Base-by-base conservation (phyloP, 2,888 invertebrate genomes). In the Syrphus vitripennis region DNA sequence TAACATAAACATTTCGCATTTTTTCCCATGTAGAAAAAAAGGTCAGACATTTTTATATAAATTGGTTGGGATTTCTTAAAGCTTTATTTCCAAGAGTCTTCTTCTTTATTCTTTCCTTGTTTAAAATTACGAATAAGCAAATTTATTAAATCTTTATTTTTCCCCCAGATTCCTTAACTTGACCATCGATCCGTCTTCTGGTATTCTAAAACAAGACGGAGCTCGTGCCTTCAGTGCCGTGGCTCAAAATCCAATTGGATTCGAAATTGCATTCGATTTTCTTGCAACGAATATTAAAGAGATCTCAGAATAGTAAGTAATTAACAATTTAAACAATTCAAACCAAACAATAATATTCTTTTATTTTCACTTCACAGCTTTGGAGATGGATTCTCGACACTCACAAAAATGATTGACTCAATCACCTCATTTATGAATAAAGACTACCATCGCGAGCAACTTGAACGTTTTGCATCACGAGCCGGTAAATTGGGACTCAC, bases 171-270 rank as follows among this genome's bases (percentile, higher is more conserved):
- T 94, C 89, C 90, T 94, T 21, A 93, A 93, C 80, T 92, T 93
- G 92, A 92, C 93, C 21, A 91, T 94, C 55, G 92, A 92, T 70
- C 90, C 93, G 1, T 91, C 92, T 6, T 93, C 94, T 59, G 94
- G 94, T 74, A 94, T 95, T 67, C 91, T 94, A 55, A 94, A 94
- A 87, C 95, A 95, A 90, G 95, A 95, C 89, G 94, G 95, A 14
- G 93, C 93, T 55, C 90, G 92, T 53, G 94, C 95, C 12, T 95
- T 95, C 88, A 90, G 91, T 72, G 92, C 94, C 0, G 94, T 95
- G 1, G 94, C 95, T 2, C 90, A 91, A 59, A 95, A 95, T 90
- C 92, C 93, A 31, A 91, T 94, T 87, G 95, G 95, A 26, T 93
- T 94, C 88, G 93, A 93, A 87, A 91, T 95, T 24, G 95, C 95